Evolutionary conservation across 2,888 invertebrate genomes (phyloP).

Genomic region (Eupithecia pulchellata): DNA sequence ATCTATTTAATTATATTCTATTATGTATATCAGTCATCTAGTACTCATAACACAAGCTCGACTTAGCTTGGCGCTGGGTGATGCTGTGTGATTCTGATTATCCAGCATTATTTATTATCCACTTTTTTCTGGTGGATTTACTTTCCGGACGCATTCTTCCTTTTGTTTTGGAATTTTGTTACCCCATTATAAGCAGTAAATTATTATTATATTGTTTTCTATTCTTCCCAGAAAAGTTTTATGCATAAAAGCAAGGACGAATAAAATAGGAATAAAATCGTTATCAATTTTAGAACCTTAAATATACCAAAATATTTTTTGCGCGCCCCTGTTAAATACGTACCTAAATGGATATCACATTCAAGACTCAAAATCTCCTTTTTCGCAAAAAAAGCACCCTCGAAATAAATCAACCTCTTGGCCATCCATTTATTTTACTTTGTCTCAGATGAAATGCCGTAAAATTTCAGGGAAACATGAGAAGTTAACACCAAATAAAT

Average conservation of each 20-base stretch:
- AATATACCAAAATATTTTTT: neutral
- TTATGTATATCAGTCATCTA: too few species aligned
- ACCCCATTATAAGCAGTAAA: too few species aligned
- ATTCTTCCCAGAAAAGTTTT: too few species aligned
- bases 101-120: too few species aligned
- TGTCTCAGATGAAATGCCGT: conserved; percentile 38
- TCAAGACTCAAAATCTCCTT: conserved; percentile 1
- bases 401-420: conserved; percentile 30
- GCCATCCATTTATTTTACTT: conserved; percentile 31
- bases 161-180: too few species aligned
- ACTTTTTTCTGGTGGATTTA: too few species aligned
- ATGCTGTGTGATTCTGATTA: too few species aligned
- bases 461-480: conserved; percentile 38
- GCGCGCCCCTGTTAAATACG: neutral
- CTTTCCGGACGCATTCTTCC: neutral
- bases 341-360: neutral
- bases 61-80: too few species aligned
- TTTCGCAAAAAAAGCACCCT: conserved; percentile 9
- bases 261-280: neutral
- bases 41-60: too few species aligned
- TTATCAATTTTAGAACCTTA: neutral
- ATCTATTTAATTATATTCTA: too few species aligned
- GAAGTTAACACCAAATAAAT: conserved; percentile 48
- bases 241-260: neutral
- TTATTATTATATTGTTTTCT: too few species aligned